A percentile compares a stretch with the other conserved stretches of the same genome.
phyloP scores from a whole-genome alignment of 2,797 vertebrate genomes.

The Gila robusta region DNA sequence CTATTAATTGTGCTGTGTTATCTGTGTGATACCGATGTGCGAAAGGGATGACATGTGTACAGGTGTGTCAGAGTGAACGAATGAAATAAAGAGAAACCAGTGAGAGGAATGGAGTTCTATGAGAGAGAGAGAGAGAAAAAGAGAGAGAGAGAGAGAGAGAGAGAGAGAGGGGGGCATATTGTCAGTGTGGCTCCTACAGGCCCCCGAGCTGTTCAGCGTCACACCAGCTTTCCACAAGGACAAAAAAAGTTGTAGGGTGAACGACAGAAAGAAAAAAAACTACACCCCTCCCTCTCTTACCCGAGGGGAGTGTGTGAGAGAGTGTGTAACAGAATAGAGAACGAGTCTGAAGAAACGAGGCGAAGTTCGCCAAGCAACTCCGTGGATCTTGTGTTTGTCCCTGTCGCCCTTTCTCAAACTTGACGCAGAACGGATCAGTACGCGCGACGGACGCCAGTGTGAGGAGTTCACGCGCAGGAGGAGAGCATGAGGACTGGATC shows the following conservation, averaged over 20 bases:
- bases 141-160: conserved; percentile 7
- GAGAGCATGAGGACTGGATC: conserved; percentile 73
- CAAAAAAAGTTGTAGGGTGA: conserved; percentile 73
- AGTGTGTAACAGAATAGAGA: conserved; percentile 26
- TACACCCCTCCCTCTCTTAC: conserved; percentile 71
- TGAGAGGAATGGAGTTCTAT: neutral
- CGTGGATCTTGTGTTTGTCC: neutral
- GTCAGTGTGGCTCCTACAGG: conserved; percentile 70
- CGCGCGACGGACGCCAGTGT: neutral
- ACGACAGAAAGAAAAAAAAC: conserved; percentile 52
- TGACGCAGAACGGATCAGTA: conserved; percentile 6
- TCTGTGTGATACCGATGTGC: neutral
- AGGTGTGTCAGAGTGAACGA: neutral
- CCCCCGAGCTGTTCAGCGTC: conserved; percentile 71
- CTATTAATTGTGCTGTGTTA: neutral
- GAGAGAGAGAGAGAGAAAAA: neutral
- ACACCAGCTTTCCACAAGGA: conserved; percentile 77
- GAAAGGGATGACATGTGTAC: neutral
- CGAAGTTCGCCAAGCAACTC: conserved; percentile 25
- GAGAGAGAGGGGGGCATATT: conserved; percentile 29
- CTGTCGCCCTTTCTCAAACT: neutral
- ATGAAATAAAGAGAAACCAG: neutral
- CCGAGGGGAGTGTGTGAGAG: conserved; percentile 59
- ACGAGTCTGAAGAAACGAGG: conserved; percentile 51
- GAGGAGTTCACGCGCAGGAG: conserved; percentile 5